Evolutionary conservation across 1,140 invertebrate genomes (phyloP), one percentile per base, ranked within the genome.

Genomic region (Drosophila sucinea): DNA sequence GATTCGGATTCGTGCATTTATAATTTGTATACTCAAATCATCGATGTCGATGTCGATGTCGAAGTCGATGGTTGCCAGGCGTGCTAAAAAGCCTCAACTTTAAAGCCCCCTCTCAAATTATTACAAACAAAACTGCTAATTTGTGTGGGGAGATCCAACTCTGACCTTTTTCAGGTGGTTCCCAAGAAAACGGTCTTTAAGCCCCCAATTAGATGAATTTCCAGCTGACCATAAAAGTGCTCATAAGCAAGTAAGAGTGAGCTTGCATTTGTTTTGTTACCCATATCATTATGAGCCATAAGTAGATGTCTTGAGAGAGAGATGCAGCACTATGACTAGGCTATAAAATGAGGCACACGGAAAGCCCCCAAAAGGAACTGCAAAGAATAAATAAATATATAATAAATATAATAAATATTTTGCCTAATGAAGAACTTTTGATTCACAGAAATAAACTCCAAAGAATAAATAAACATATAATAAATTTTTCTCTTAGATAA

Each of bases 1-100:
- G 3, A 68, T 60, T 68, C 41, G 56, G 55, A 71, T 71, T 87
- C 83, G 83, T 86, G 83, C 83, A 86, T 86, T 82, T 79, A 83
- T 87, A 87, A 86, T 86, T 86, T 79, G 83, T 77, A 83, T 70
- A 76, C 79, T 60, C 62, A 32, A 56, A 32, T 63, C 38, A 58
- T 25, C 55, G 38, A 69, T 47, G 41, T 17, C 17, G 38, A 69
- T 47, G 41, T 17, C 17, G 17, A 17, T 17, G 17, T 17, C 17
- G 17, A 17, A 17, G 17, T 17, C 17, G 41, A 69, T 51, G 44
- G 82, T 80, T 85, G 82, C 79, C 70, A 65, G 72, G 76, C 75
- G 70, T 79, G 84, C 79, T 72, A 64, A 75, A 65, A 71, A 70
- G 54, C 47, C n/a, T 64, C 76, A 73, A 74, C 72, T 73, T 79